Percentiles rank a stretch among this genome's conserved stretches.
Evolutionary conservation across 2,113 vertebrate species (phyloP).

Genomic region (chimpanzee (Pan troglodytes)): NHGRI_mPanTro3-v2.1_pri NC_086015.1:170712501-170713000

Average conservation of each 20-base stretch:
- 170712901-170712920: background rate
- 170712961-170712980: background rate
- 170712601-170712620: background rate
- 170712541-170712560: background rate
- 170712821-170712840: background rate
- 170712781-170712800: background rate
- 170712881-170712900: background rate
- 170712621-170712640: background rate
- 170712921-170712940: background rate
- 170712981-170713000: background rate
- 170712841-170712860: too few relatives aligned
- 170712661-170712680: background rate
- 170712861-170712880: background rate
- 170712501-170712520: background rate
- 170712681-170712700: background rate
- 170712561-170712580: background rate
- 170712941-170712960: background rate
- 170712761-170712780: background rate
- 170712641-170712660: background rate
- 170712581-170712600: background rate
- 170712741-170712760: background rate
- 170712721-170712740: background rate
- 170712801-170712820: background rate
- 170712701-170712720: background rate
- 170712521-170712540: background rate